A percentile compares a stretch with the other conserved stretches of the same genome.
Evolutionary conservation across 2,113 vertebrate genomes (phyloP).

Genomic region (Dicaeum eximium): DNA sequence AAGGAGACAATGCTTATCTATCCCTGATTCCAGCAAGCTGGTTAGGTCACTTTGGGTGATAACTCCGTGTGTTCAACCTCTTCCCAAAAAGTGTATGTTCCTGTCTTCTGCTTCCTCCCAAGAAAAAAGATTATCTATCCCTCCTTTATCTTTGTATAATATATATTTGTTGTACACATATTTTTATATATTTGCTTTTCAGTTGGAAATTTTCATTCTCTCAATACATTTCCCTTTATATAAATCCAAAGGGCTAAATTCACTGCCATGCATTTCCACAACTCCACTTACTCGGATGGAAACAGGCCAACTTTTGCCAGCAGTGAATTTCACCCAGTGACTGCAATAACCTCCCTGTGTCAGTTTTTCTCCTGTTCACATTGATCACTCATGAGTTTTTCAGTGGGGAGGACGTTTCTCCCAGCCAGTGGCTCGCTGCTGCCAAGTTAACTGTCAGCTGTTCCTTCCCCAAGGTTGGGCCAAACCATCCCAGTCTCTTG

Average conservation of each 20-base stretch:
- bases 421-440: not conserved
- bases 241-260: not conserved
- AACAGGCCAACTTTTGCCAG: not conserved
- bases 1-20: not conserved
- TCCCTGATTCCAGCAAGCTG: not conserved
- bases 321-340: not conserved
- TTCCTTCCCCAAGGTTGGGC: constrained; percentile 82
- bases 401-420: not conserved
- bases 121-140: not conserved
- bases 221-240: not conserved
- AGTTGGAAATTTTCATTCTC: not conserved
- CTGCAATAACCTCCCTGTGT: not conserved
- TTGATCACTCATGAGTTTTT: not conserved
- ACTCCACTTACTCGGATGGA: not conserved
- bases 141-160: not conserved
- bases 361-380: not conserved
- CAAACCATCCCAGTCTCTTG: constrained; percentile 83
- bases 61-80: not conserved
- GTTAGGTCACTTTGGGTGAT: not conserved
- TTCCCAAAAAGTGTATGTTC: not conserved
- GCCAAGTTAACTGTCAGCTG: not conserved
- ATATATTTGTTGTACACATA: not conserved
- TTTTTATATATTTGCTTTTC: not conserved
- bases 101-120: not conserved
- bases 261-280: not conserved